These are phyloP conservation scores for Grallaria varia DNA, from an alignment of 2,113 vertebrate genomes.

Conservation along the genomic window DNA sequence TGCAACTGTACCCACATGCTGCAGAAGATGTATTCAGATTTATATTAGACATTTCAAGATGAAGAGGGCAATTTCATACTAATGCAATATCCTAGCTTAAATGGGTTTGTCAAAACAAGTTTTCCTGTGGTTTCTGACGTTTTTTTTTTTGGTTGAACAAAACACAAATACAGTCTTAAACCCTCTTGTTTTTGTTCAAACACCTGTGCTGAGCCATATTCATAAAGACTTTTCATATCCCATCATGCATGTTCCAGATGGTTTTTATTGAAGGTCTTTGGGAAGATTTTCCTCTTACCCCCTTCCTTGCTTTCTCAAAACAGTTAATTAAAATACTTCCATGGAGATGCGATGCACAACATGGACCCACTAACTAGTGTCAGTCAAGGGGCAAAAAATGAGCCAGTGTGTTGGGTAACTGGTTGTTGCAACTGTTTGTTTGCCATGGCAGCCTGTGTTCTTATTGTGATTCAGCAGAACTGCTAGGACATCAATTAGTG, in stretches of 20 bases:
- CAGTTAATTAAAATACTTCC: conserved; percentile 65
- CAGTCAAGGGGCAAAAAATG: conserved; percentile 34
- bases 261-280: conserved; percentile 43
- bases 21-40: conserved; percentile 33
- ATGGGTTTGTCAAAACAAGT: not conserved
- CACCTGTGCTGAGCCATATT: conserved; percentile 33
- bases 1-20: not conserved
- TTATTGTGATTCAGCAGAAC: conserved; percentile 68
- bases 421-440: conserved; percentile 3
- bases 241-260: not conserved
- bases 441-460: conserved; percentile 28
- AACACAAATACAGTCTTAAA: conserved; percentile 7
- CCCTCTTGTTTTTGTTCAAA: conserved; percentile 29
- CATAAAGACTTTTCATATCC: conserved; percentile 39
- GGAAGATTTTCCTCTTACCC: conserved; percentile 21
- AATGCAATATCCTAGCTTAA: conserved; percentile 5
- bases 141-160: not conserved
- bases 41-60: not conserved
- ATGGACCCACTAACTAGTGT: conserved; percentile 39
- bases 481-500: conserved; percentile 69
- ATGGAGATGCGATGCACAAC: conserved; percentile 38
- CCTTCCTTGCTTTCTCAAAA: not conserved
- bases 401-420: not conserved
- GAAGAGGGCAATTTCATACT: conserved; percentile 10
- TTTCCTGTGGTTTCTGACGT: conserved; percentile 26